Percentiles rank a stretch among this genome's conserved stretches.
Conservation (phyloP, 2,888 invertebrate genomes). For the Epistrophe grossulariae region DNA sequence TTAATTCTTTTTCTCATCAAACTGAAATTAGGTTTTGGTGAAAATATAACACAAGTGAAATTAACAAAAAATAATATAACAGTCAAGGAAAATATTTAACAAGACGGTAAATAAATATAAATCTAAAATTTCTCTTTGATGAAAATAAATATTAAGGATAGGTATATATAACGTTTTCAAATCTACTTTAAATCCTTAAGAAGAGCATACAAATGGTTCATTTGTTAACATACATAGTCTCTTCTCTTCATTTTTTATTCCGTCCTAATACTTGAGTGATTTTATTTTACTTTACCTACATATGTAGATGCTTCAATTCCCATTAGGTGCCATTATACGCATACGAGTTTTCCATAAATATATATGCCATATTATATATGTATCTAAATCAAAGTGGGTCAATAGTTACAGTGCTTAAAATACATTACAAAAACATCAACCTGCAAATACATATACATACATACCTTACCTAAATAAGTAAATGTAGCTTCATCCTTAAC, state of each 20-base stretch:
- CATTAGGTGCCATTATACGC: background rate
- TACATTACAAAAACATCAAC: background rate
- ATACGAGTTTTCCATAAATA: background rate
- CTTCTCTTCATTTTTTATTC: background rate
- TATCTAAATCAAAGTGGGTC: conserved; percentile 43
- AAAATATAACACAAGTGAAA: too few relatives aligned
- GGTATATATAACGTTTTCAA: too few relatives aligned
- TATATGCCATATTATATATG: background rate
- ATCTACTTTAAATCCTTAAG: too few relatives aligned
- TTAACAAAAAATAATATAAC: too few relatives aligned
- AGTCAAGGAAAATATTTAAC: too few relatives aligned
- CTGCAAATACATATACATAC: background rate
- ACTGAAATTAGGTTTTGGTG: too few relatives aligned
- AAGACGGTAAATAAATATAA: too few relatives aligned
- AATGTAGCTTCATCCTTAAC: conserved; percentile 1
- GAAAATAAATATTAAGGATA: too few relatives aligned
- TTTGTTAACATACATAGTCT: too few relatives aligned
- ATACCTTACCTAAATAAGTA: background rate
- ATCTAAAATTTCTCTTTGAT: too few relatives aligned
- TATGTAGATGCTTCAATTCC: background rate
- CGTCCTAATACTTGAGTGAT: background rate
- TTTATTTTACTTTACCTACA: background rate
- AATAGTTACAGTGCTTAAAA: conserved; percentile 33
- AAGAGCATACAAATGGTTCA: too few relatives aligned
- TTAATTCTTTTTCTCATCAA: too few relatives aligned